phyloP scores from a whole-genome alignment of 2,888 invertebrate genomes.

The Pomacea canaliculata region DNA sequence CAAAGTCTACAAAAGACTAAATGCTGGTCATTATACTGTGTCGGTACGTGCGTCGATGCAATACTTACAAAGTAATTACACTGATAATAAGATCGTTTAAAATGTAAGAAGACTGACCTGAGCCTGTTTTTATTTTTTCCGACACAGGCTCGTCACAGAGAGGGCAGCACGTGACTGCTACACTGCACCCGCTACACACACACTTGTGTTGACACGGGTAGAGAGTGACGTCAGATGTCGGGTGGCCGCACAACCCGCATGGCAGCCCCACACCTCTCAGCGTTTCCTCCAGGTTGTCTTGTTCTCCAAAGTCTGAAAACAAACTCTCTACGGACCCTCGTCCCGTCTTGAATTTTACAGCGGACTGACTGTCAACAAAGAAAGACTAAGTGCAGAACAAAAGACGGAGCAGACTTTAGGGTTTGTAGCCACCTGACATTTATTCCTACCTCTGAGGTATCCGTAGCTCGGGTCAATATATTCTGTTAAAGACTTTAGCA shows the following conservation, averaged over 20 bases:
- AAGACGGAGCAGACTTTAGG: background rate
- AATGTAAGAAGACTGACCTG: background rate
- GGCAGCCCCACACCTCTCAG: conserved; percentile 8
- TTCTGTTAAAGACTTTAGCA: no score
- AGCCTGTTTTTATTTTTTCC: background rate
- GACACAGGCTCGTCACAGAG: background rate
- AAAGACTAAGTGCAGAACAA: background rate
- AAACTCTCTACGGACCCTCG: background rate
- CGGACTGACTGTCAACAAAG: background rate
- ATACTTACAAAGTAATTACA: no score
- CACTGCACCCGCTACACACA: conserved; percentile 10
- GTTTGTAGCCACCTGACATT: background rate
- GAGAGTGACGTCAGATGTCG: conserved; percentile 1
- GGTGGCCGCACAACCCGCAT: background rate
- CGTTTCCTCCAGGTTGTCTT: background rate
- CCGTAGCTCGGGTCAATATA: background rate
- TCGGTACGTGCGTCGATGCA: no score
- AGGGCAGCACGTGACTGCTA: background rate
- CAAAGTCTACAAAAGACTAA: no score
- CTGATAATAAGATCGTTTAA: no score
- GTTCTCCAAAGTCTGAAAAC: background rate
- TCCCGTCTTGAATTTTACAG: background rate
- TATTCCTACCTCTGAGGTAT: background rate
- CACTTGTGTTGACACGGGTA: conserved; percentile 8
- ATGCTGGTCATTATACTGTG: no score